Conservation (phyloP, 1,140 invertebrate genomes). For the Lanistes nyassanus region DNA sequence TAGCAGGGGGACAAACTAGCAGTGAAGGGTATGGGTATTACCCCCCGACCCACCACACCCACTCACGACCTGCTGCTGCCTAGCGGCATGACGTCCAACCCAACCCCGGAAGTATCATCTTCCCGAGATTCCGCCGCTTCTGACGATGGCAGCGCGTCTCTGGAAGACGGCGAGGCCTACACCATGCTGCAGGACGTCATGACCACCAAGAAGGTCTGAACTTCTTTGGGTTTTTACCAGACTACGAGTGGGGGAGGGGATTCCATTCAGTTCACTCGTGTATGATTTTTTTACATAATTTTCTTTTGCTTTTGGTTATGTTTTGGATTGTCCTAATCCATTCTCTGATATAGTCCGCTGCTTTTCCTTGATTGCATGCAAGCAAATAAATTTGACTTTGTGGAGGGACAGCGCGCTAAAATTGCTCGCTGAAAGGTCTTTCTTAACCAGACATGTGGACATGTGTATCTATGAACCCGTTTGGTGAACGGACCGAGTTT, state of each 20-base stretch:
- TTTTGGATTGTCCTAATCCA: no score
- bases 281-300: no score
- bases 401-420: no score
- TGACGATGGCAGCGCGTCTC: slow-evolving; percentile 8
- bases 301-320: no score
- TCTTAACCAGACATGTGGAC: no score
- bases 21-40: slow-evolving; percentile 28
- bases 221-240: not conserved
- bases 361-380: no score
- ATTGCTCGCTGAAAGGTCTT: no score
- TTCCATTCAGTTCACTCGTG: no score
- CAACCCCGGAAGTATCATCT: not conserved
- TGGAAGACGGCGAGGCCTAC: slow-evolving; percentile 27
- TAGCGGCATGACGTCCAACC: not conserved
- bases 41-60: slow-evolving; percentile 20
- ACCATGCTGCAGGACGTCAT: slow-evolving; percentile 33
- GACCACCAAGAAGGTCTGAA: slow-evolving; percentile 31
- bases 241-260: no score
- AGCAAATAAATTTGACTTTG: no score
- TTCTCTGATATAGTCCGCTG: no score
- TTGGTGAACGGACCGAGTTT: slow-evolving; percentile 27
- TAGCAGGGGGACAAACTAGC: slow-evolving; percentile 19
- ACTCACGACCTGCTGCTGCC: not conserved
- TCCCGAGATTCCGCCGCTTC: slow-evolving; percentile 6
- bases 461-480: slow-evolving; percentile 23